phyloP scores from a whole-genome alignment of 2,113 vertebrate species.

The Mustelus asterias region DNA sequence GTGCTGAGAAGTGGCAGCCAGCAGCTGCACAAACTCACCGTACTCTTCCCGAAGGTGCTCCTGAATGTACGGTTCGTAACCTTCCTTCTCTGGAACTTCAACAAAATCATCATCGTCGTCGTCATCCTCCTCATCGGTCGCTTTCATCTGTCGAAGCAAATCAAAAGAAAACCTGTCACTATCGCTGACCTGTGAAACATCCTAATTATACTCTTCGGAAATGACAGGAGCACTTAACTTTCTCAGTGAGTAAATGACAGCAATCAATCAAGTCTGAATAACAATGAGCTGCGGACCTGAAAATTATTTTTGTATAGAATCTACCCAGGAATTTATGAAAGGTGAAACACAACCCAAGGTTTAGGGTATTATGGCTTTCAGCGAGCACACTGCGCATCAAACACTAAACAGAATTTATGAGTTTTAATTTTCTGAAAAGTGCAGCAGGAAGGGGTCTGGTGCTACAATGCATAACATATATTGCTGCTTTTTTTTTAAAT shows the following conservation, averaged over 20 bases:
- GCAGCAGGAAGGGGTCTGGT: constrained; percentile 66
- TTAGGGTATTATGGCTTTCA: constrained; percentile 58
- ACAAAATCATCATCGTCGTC: constrained; percentile 75
- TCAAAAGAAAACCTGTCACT: constrained; percentile 87
- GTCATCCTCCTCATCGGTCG: constrained; percentile 45
- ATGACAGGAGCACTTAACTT: constrained; percentile 91
- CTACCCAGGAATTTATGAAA: constrained; percentile 88
- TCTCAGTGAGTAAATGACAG: constrained; percentile 75
- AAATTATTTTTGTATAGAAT: constrained; percentile 87
- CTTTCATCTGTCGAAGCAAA: constrained; percentile 59
- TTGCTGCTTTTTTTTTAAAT: constrained; percentile 67
- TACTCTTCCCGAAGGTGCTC: constrained; percentile 75
- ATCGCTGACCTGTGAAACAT: constrained; percentile 84
- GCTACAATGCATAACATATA: constrained; percentile 88
- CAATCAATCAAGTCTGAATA: constrained; percentile 85
- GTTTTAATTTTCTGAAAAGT: constrained; percentile 97
- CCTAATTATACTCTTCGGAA: constrained; percentile 84
- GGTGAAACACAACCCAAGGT: constrained; percentile 87
- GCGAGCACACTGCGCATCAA: constrained; percentile 63
- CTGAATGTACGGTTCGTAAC: constrained; percentile 79
- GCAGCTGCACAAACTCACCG: constrained; percentile 73
- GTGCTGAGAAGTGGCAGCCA: constrained; percentile 46
- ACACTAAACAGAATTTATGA: constrained; percentile 94
- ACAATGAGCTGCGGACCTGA: constrained; percentile 82
- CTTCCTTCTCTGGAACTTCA: constrained; percentile 94